A percentile compares a stretch with the other conserved stretches of the same genome.
Evolutionary conservation across 2,113 vertebrate genomes (phyloP).

Genomic region (Erinaceus europaeus): DNA sequence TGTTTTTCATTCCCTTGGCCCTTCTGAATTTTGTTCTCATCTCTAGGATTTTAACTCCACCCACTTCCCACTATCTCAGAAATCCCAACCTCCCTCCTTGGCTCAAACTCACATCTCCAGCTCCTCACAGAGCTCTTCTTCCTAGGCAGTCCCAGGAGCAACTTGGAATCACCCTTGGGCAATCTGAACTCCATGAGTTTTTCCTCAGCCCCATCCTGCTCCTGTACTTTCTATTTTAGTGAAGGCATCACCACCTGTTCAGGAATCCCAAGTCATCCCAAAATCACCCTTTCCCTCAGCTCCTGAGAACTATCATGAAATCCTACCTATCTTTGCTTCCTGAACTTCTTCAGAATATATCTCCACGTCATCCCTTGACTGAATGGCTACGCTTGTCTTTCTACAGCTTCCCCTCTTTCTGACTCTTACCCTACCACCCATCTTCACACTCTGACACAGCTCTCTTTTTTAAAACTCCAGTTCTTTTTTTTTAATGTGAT

Average conservation of each 20-base stretch:
- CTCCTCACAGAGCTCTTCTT: neutral
- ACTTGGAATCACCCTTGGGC: neutral
- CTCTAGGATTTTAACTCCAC: neutral
- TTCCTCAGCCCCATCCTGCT: neutral
- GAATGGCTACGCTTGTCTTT: neutral
- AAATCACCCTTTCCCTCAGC: neutral
- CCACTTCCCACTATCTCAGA: neutral
- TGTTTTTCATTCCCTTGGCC: neutral
- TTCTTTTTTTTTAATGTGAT: no score
- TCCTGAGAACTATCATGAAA: neutral
- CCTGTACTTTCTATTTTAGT: conserved; percentile 45
- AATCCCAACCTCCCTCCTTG: neutral
- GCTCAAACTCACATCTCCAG: neutral
- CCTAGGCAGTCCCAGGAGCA: neutral
- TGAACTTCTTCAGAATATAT: neutral
- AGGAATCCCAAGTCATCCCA: conserved; percentile 42
- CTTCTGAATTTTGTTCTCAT: neutral
- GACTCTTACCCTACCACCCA: neutral
- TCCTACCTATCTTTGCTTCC: neutral
- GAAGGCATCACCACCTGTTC: conserved; percentile 26
- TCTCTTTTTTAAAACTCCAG: neutral
- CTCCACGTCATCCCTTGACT: neutral
- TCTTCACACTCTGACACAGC: neutral
- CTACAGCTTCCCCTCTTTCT: neutral
- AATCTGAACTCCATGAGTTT: neutral